These are phyloP conservation scores for Spilogale gracilis DNA, from an alignment of 2,113 vertebrate species.

Conservation along the genomic window DNA sequence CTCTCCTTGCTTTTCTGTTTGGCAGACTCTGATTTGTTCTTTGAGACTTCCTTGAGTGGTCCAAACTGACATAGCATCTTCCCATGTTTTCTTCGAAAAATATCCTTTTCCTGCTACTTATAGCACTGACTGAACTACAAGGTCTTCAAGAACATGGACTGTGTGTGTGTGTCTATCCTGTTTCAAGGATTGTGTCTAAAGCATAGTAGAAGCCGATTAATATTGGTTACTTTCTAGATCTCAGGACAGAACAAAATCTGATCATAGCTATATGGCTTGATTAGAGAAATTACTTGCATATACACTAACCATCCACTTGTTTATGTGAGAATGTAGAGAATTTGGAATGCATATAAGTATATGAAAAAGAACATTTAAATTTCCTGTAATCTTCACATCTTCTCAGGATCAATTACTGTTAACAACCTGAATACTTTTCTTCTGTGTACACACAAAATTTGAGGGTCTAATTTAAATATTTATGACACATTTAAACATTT, in stretches of 20 bases:
- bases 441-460: constrained; percentile 20
- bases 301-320: neutral
- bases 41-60: neutral
- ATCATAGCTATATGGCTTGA: neutral
- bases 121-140: neutral
- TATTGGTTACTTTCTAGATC: neutral
- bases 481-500: constrained; percentile 55
- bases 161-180: neutral
- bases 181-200: constrained; percentile 16
- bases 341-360: neutral
- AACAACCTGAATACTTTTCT: constrained; percentile 47
- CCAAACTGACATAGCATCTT: accelerated
- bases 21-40: neutral
- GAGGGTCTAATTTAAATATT: constrained; percentile 45
- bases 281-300: neutral
- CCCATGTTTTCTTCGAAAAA: neutral
- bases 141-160: neutral
- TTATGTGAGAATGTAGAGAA: neutral
- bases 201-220: neutral
- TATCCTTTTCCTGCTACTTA: neutral
- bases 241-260: neutral
- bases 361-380: constrained; percentile 6
- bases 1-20: constrained; percentile 11
- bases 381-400: neutral
- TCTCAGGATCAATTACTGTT: neutral